Percentiles rank a stretch among this genome's conserved stretches.
These are phyloP conservation scores for Trileptium ribeirensis DNA, from an alignment of 2,888 invertebrate genomes.

Conservation along the genomic window DNA sequence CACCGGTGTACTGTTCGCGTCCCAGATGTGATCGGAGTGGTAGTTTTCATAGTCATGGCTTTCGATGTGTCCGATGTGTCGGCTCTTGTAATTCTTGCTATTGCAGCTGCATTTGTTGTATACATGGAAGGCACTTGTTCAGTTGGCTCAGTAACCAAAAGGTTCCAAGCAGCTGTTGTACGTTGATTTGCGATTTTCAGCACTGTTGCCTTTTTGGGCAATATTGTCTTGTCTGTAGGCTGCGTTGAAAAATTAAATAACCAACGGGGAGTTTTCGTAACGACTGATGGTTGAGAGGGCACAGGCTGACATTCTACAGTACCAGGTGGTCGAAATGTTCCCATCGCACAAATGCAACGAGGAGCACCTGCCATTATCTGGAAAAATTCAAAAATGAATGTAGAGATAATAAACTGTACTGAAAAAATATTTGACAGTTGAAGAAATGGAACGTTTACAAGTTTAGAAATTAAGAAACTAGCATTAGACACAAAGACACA, in stretches of 20 bases:
- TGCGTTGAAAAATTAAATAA: too few relatives aligned
- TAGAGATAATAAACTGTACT: too few relatives aligned
- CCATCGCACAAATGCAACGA: conserved; percentile 46
- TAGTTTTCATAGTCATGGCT: neutral
- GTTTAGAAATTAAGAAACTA: too few relatives aligned
- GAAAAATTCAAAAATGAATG: too few relatives aligned
- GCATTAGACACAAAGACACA: too few relatives aligned
- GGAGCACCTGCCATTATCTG: conserved; percentile 44
- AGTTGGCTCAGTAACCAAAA: neutral
- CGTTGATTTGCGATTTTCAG: neutral
- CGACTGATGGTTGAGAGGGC: neutral
- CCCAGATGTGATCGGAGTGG: neutral
- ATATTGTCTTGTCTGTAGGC: too few relatives aligned
- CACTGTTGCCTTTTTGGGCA: too few relatives aligned
- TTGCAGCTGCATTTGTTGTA: too few relatives aligned
- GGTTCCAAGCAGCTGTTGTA: neutral
- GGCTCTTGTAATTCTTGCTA: neutral
- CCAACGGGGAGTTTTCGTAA: too few relatives aligned
- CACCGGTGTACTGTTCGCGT: too few relatives aligned
- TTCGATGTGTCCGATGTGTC: neutral
- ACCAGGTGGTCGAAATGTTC: conserved; percentile 45
- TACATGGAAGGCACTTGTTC: neutral
- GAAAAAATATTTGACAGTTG: too few relatives aligned
- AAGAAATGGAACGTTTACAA: too few relatives aligned
- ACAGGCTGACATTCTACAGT: conserved; percentile 29